Conservation (phyloP, 2,113 vertebrate species). For the Drymodes brunneopygia region DNA sequence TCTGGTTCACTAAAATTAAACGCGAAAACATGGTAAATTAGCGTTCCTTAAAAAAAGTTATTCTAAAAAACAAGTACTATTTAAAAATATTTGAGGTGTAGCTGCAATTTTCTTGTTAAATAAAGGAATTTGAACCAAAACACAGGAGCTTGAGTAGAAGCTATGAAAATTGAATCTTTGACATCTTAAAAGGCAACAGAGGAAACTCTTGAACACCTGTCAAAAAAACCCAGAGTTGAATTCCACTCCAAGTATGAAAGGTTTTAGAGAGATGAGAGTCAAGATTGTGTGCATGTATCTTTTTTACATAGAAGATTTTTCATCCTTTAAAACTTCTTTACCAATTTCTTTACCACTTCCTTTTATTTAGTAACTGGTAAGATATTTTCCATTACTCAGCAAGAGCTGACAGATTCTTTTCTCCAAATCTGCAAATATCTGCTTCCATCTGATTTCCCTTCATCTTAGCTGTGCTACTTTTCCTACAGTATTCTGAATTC, state of each 20-base stretch:
- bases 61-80: neutral
- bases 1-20: neutral
- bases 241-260: neutral
- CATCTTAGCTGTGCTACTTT: neutral
- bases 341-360: neutral
- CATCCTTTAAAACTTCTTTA: neutral
- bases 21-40: rapidly evolving
- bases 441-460: neutral
- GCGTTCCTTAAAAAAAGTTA: neutral
- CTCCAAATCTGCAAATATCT: neutral
- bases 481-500: neutral
- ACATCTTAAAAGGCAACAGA: neutral
- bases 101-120: neutral
- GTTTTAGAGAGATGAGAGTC: neutral
- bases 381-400: neutral
- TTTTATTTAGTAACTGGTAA: neutral
- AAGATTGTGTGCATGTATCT: neutral
- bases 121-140: neutral
- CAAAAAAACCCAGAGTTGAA: neutral
- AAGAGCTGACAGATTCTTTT: neutral
- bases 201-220: neutral
- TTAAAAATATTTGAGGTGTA: neutral
- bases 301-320: no score
- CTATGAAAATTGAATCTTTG: neutral
- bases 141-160: neutral